Conservation (phyloP, 2,888 invertebrate species). For the Galeruca laticollis region DNA sequence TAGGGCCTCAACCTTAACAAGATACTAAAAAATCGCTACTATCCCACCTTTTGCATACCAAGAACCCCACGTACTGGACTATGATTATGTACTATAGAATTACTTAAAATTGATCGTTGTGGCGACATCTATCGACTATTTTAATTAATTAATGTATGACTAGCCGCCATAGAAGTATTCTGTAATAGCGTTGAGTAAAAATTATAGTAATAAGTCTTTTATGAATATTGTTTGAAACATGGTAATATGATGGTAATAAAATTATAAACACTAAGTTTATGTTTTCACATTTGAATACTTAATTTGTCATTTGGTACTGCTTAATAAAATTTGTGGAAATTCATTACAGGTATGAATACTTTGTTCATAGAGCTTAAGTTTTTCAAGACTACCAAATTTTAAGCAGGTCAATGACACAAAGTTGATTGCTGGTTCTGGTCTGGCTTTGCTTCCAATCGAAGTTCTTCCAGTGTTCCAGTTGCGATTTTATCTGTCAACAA, state of each 20-base stretch:
- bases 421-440: background rate
- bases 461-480: slow-evolving; percentile 1
- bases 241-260: background rate
- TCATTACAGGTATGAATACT: too few relatives aligned
- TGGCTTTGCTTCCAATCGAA: slow-evolving; percentile 6
- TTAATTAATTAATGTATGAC: background rate
- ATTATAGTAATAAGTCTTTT: too few relatives aligned
- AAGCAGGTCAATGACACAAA: slow-evolving; percentile 2
- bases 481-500: slow-evolving; percentile 2
- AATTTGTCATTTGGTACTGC: background rate
- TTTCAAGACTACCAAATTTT: slow-evolving; percentile 1
- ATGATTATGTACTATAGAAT: too few relatives aligned
- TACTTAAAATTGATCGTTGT: background rate
- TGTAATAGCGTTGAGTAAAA: background rate
- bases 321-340: background rate
- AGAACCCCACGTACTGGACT: too few relatives aligned
- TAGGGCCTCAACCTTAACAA: too few relatives aligned
- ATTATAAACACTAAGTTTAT: background rate
- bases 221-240: too few relatives aligned
- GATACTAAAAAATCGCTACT: too few relatives aligned
- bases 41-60: too few relatives aligned
- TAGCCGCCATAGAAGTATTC: background rate
- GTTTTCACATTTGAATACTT: background rate
- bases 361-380: too few relatives aligned
- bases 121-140: background rate